Percentiles rank a stretch among this genome's conserved stretches.
These are phyloP conservation scores for Neodon shergylaensis DNA, from an alignment of 2,113 vertebrate species.

Conservation along the genomic window DNA sequence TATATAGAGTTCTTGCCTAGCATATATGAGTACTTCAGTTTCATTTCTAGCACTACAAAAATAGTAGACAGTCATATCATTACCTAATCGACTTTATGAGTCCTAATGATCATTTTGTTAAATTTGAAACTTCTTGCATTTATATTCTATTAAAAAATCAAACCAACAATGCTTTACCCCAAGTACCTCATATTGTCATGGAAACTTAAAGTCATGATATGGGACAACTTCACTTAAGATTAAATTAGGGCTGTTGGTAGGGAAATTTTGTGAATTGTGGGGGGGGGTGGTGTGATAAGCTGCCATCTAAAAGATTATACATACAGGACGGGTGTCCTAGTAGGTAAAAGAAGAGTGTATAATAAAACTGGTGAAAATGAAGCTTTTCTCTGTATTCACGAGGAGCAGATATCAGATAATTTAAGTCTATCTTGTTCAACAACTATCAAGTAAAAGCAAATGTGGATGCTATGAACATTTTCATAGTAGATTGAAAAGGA, in stretches of 20 bases:
- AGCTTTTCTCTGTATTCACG: neutral
- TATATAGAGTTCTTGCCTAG: neutral
- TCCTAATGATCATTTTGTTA: neutral
- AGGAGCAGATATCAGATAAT: neutral
- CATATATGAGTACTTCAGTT: neutral
- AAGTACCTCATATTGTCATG: neutral
- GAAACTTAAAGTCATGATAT: conserved; percentile 1
- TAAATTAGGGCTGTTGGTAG: neutral
- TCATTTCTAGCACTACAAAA: neutral
- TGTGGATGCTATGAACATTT: neutral
- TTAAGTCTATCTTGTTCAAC: neutral
- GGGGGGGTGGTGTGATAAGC: neutral
- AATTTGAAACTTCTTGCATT: neutral
- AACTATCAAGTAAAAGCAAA: neutral
- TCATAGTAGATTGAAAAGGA: neutral
- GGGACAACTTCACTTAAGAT: neutral
- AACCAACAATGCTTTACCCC: neutral
- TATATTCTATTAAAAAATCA: conserved; percentile 22
- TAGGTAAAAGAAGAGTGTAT: neutral
- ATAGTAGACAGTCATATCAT: neutral
- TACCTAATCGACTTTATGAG: neutral
- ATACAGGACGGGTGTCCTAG: neutral
- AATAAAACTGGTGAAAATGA: neutral
- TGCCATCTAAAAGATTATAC: neutral
- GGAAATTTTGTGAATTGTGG: neutral